Evolutionary conservation across 2,797 vertebrate genomes (phyloP).

Genomic region (Morus bassanus): DNA sequence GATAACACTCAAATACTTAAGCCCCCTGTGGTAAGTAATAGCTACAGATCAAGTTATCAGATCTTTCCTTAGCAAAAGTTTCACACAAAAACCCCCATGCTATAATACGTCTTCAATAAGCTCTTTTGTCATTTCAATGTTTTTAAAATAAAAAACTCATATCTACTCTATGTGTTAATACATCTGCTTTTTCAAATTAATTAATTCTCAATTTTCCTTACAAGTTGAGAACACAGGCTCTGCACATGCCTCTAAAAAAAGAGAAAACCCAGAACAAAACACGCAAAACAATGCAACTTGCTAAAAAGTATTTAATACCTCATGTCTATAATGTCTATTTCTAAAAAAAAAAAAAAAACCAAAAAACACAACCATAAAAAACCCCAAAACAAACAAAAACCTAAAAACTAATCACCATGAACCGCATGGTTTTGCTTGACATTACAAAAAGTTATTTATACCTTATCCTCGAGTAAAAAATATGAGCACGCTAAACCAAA

Average conservation of each 20-base stretch:
- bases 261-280: too few relatives aligned
- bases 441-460: neutral
- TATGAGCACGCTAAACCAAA: neutral
- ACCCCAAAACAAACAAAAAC: too few relatives aligned
- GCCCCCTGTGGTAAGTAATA: neutral
- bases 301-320: neutral
- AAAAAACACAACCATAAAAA: too few relatives aligned
- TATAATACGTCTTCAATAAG: neutral
- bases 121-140: neutral
- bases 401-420: neutral
- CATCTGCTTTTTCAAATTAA: neutral
- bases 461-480: neutral
- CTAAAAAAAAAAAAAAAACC: neutral
- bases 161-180: neutral
- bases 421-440: neutral
- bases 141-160: neutral
- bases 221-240: neutral
- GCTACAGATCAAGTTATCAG: neutral
- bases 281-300: neutral
- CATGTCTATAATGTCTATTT: neutral
- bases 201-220: neutral
- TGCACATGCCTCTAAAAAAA: fast-evolving
- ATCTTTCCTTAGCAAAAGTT: neutral
- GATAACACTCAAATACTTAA: neutral
- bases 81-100: fast-evolving